These are phyloP conservation scores for Lissonota sp. DNA, from an alignment of 2,888 invertebrate species.

Conservation along the genomic window DNA sequence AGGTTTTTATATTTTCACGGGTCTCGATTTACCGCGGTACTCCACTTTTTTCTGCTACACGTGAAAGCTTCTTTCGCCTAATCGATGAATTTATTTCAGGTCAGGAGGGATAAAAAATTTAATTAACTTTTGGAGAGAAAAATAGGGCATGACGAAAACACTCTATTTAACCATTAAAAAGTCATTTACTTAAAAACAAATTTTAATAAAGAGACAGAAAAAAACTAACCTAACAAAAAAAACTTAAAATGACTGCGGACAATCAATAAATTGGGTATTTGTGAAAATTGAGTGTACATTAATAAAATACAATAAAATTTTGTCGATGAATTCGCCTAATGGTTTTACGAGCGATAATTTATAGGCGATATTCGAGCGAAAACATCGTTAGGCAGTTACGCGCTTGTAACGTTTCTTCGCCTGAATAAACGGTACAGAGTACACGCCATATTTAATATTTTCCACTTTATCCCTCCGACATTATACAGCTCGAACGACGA, in stretches of 20 bases:
- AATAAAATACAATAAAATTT: too few species aligned
- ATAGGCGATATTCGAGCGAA: neutral
- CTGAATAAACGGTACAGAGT: conserved; percentile 59
- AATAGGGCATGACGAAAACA: neutral
- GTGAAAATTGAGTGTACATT: too few species aligned
- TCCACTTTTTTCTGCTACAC: neutral
- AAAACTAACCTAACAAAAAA: too few species aligned
- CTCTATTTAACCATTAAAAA: too few species aligned
- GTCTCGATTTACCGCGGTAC: too few species aligned
- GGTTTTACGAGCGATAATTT: too few species aligned
- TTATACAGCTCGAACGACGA: conserved; percentile 43
- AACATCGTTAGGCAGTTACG: conserved; percentile 2
- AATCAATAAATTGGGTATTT: too few species aligned
- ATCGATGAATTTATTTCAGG: neutral
- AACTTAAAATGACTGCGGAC: too few species aligned
- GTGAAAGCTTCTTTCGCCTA: neutral
- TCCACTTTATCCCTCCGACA: conserved; percentile 58
- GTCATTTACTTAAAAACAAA: too few species aligned
- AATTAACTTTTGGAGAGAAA: conserved; percentile 1
- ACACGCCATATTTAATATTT: conserved; percentile 78
- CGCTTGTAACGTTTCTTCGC: conserved; percentile 11
- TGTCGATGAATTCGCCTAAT: too few species aligned
- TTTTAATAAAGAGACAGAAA: too few species aligned
- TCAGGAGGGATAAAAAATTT: neutral
- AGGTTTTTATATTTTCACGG: too few species aligned